Percentiles rank a stretch among this genome's conserved stretches.
Conservation (phyloP, 1,140 invertebrate genomes). For the Drosophila asahinai region DNA sequence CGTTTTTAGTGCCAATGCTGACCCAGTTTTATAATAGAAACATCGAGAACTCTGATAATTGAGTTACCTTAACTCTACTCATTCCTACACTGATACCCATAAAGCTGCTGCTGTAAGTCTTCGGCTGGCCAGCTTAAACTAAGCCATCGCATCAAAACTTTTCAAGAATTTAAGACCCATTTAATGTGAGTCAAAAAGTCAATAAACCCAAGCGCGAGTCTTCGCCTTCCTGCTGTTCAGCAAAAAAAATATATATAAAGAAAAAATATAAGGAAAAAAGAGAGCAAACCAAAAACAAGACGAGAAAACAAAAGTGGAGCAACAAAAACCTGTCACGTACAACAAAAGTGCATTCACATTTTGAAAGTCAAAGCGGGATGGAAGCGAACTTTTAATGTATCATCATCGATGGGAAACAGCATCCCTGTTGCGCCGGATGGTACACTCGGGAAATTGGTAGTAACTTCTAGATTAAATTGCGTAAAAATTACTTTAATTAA, state of each 20-base stretch:
- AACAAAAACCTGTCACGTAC: constrained; percentile 74
- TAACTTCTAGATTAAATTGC: not conserved
- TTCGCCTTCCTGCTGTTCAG: constrained; percentile 54
- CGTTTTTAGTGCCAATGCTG: constrained; percentile 5
- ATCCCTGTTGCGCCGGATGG: constrained; percentile 14
- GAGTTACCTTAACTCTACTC: constrained; percentile 18
- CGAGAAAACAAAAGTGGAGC: constrained; percentile 68
- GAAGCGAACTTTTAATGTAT: constrained; percentile 65
- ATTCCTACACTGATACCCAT: not conserved
- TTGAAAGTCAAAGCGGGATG: constrained; percentile 67
- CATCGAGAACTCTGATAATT: constrained; percentile 2
- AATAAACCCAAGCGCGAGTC: constrained; percentile 52
- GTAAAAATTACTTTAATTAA: too few species aligned
- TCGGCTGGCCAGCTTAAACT: constrained; percentile 24
- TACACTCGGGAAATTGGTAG: not conserved
- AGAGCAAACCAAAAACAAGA: constrained; percentile 19
- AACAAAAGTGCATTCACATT: constrained; percentile 80
- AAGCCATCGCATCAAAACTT: constrained; percentile 42
- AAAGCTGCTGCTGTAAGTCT: constrained; percentile 22
- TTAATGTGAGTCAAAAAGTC: constrained; percentile 64
- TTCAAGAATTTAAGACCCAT: constrained; percentile 49
- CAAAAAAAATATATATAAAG: constrained; percentile 2
- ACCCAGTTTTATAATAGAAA: constrained; percentile 19
- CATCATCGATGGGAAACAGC: constrained; percentile 48
- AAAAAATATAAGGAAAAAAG: constrained; percentile 7